A percentile compares a stretch with the other conserved stretches of the same genome.
Evolutionary conservation across 53 echinoderm and acorn worm genomes (phyloP).

Genomic region (Crossaster papposus): DNA sequence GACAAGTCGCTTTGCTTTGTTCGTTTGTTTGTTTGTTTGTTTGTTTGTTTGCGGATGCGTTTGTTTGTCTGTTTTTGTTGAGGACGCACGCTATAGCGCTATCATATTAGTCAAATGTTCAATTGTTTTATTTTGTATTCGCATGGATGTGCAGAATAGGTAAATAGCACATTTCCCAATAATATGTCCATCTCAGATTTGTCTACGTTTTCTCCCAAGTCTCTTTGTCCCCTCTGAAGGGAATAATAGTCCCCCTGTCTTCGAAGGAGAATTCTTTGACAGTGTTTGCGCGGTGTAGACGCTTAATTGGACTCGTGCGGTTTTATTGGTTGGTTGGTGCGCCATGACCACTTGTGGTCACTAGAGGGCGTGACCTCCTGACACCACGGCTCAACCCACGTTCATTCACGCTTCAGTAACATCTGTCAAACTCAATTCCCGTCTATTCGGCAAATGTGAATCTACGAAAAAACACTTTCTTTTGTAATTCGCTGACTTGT

Average conservation of each 20-base stretch:
- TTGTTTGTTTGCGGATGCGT: too few species aligned
- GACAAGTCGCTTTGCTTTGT: too few species aligned
- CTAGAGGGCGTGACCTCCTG: conserved; percentile 14
- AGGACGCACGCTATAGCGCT: too few species aligned
- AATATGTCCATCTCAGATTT: not conserved
- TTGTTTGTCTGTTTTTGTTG: too few species aligned
- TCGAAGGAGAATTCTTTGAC: not conserved
- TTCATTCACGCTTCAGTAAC: not conserved
- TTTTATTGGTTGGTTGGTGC: not conserved
- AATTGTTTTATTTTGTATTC: not conserved
- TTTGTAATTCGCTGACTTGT: not conserved
- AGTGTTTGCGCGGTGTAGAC: not conserved
- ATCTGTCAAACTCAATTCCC: not conserved
- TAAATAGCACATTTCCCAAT: not conserved
- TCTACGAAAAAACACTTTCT: not conserved
- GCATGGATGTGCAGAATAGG: not conserved
- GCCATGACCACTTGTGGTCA: conserved; percentile 3
- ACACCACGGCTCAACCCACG: not conserved
- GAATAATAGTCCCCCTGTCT: not conserved
- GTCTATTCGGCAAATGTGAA: not conserved
- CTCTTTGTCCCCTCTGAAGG: not conserved
- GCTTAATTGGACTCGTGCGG: not conserved
- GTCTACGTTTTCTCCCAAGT: not conserved
- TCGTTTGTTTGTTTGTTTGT: too few species aligned
- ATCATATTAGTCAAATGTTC: not conserved